Percentiles rank a stretch among this genome's conserved stretches.
Conservation (phyloP, 92 coral and sea anemone species). For the Parazoanthus swiftii region DNA sequence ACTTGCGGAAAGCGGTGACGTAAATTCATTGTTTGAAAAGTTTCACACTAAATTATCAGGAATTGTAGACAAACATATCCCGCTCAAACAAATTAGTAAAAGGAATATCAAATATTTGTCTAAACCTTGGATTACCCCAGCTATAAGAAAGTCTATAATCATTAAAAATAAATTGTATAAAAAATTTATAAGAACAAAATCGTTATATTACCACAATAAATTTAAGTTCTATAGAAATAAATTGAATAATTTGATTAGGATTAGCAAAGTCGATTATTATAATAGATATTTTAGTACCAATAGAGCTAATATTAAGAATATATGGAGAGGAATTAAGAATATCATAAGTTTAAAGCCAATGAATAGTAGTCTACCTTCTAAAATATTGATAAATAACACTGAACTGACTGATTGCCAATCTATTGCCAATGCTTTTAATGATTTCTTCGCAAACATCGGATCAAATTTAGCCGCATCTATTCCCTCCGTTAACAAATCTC, state of each 20-base stretch:
- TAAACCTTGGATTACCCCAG: conserved; percentile 58
- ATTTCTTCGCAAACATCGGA: not conserved
- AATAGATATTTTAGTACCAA: conserved; percentile 16
- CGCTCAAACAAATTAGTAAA: conserved; percentile 20
- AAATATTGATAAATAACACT: conserved; percentile 15
- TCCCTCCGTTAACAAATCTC: not conserved
- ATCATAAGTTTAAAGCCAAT: not conserved
- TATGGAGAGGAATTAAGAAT: conserved; percentile 45
- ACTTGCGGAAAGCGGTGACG: too few species aligned
- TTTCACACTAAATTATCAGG: conserved; percentile 3
- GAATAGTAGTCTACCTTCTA: conserved; percentile 25
- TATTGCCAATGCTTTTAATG: not conserved
- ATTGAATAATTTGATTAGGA: not conserved
- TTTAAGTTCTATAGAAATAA: conserved; percentile 8
- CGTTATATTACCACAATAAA: not conserved
- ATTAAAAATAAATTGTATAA: not conserved
- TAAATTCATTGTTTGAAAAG: conserved; percentile 12
- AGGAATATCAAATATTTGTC: conserved; percentile 42
- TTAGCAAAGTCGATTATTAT: conserved; percentile 5
- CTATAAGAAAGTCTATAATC: conserved; percentile 18
- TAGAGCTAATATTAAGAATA: conserved; percentile 33
- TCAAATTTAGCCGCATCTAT: conserved; percentile 11
- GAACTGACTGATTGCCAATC: not conserved
- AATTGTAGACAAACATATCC: not conserved
- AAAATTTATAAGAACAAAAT: not conserved